Evolutionary conservation across 2,888 invertebrate genomes (phyloP).

Genomic region (Dascillus cervinus): DNA sequence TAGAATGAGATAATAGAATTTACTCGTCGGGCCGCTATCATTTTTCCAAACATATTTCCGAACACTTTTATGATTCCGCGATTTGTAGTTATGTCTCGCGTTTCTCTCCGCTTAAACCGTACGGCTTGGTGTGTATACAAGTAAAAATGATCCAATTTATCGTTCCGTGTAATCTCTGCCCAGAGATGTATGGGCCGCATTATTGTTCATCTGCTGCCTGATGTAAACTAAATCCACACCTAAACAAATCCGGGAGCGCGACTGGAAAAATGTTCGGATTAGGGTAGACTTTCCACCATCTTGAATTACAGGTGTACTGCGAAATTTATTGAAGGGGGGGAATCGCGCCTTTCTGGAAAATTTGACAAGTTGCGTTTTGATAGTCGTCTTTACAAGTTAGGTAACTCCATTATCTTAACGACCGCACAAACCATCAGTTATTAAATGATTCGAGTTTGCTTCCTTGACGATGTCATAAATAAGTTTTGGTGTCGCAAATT

Average conservation of each 20-base stretch:
- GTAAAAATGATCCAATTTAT: constrained; percentile 15
- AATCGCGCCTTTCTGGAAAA: no score
- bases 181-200: constrained; percentile 10
- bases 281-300: constrained; percentile 9
- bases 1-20: constrained; percentile 15
- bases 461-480: no score
- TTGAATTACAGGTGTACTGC: constrained; percentile 13
- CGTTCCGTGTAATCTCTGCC: constrained; percentile 9
- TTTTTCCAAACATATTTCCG: no score
- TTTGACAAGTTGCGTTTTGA: no score
- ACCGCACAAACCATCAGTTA: no score
- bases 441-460: no score
- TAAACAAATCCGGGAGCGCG: constrained; percentile 11
- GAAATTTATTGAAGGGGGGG: no score
- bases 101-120: background rate
- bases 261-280: constrained; percentile 15
- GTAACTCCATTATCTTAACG: no score
- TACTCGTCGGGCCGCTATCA: constrained; percentile 13
- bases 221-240: constrained; percentile 16
- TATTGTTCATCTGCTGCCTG: constrained; percentile 14
- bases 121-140: constrained; percentile 7
- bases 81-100: no score
- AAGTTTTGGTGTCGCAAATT: no score
- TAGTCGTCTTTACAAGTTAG: no score
- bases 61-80: no score